Percentiles rank a stretch among this genome's conserved stretches.
Conservation (phyloP, 2,113 vertebrate genomes). For the Emydocephalus ijimae region DNA sequence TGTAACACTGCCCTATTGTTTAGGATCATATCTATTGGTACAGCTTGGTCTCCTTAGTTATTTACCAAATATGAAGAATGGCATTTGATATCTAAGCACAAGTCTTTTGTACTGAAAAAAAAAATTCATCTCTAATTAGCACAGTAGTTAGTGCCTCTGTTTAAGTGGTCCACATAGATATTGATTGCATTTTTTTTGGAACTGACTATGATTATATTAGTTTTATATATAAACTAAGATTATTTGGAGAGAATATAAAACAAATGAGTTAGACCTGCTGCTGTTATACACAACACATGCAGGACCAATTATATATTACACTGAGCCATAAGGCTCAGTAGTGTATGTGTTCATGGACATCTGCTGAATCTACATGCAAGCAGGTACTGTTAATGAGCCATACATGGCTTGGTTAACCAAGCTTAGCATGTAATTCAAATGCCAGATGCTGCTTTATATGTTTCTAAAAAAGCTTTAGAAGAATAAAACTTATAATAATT, state of each 20-base stretch:
- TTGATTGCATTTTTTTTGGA: neutral
- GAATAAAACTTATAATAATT: neutral
- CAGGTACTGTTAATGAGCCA: neutral
- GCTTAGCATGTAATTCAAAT: neutral
- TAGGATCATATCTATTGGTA: neutral
- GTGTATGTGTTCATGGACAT: neutral
- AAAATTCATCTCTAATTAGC: neutral
- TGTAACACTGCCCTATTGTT: neutral
- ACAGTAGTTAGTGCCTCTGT: neutral
- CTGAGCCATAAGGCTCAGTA: neutral
- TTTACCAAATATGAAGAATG: neutral
- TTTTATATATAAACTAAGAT: neutral
- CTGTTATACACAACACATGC: neutral
- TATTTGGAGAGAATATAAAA: neutral
- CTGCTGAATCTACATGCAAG: neutral
- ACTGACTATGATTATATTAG: neutral
- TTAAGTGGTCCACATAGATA: neutral
- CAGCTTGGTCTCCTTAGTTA: neutral
- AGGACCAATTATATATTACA: neutral
- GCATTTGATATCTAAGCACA: neutral
- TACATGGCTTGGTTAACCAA: neutral
- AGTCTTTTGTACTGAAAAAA: neutral
- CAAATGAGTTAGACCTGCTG: neutral
- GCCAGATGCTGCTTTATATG: neutral
- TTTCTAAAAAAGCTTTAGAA: neutral